Conservation (phyloP, 1,140 invertebrate species). For the Drosophila biarmipes region DNA sequence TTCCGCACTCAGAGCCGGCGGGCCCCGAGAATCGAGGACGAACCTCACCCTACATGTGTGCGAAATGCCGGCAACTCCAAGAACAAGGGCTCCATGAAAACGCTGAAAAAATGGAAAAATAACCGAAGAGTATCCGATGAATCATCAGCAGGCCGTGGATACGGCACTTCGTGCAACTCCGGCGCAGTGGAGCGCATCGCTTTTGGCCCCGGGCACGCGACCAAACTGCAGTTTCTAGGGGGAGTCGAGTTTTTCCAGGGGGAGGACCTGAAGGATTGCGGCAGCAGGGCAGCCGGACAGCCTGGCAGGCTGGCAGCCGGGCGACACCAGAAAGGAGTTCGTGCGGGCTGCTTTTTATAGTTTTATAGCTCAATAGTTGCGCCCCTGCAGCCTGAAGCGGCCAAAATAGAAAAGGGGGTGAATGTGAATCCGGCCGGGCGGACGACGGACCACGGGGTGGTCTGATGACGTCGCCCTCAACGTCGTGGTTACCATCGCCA, state of each 20-base stretch:
- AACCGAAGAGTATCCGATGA: slow-evolving; percentile 33
- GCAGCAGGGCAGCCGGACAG: slow-evolving; percentile 6
- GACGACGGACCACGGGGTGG: slow-evolving; percentile 10
- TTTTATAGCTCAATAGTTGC: background rate
- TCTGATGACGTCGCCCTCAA: slow-evolving; percentile 55
- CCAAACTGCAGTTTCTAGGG: slow-evolving; percentile 51
- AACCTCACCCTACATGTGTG: slow-evolving; percentile 12
- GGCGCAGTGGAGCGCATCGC: slow-evolving; percentile 53
- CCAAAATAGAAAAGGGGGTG: slow-evolving; percentile 10
- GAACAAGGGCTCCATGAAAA: background rate
- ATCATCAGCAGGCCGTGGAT: slow-evolving; percentile 30
- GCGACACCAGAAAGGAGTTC: slow-evolving; percentile 35
- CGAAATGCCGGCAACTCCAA: slow-evolving; percentile 33
- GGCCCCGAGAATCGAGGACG: background rate
- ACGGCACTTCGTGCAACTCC: slow-evolving; percentile 34
- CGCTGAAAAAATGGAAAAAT: slow-evolving; percentile 11
- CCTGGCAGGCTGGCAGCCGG: slow-evolving; percentile 20
- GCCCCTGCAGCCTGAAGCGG: slow-evolving; percentile 35
- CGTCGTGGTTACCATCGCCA: slow-evolving; percentile 34
- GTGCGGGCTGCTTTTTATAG: slow-evolving; percentile 45
- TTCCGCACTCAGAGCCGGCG: slow-evolving; percentile 17
- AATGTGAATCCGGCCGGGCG: background rate
- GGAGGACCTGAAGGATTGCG: slow-evolving; percentile 50
- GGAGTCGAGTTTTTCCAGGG: background rate
- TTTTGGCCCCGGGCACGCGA: slow-evolving; percentile 56